Conservation (phyloP, 2,797 vertebrate species). For the Tragopan temminckii region DNA sequence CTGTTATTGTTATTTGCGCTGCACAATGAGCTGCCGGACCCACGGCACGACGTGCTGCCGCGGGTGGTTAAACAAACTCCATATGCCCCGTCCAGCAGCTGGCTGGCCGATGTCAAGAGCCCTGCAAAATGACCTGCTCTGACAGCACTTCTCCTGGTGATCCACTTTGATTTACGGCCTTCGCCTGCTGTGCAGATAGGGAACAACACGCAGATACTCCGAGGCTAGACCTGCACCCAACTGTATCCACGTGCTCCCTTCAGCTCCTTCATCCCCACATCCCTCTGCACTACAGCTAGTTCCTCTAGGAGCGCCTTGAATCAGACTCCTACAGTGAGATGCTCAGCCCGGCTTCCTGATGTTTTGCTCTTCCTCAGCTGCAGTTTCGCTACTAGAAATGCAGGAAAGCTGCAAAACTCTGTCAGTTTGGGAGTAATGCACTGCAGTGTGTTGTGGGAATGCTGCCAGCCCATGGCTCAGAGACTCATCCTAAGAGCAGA, state of each 20-base stretch:
- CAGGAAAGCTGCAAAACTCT: neutral
- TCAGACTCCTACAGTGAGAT: rapidly evolving
- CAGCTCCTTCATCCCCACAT: neutral
- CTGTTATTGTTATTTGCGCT: neutral
- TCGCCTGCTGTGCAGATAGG: neutral
- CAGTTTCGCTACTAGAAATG: neutral
- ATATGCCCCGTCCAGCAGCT: neutral
- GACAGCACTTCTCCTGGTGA: neutral
- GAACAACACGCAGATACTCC: neutral
- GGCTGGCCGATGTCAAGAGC: slow-evolving; percentile 24
- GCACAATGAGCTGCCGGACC: neutral
- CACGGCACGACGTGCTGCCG: neutral
- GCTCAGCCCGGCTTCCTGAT: neutral
- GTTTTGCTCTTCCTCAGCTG: neutral
- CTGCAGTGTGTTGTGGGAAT: neutral
- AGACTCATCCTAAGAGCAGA: neutral
- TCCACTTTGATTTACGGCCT: neutral
- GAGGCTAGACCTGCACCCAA: neutral
- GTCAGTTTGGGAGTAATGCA: neutral
- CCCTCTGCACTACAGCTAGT: neutral
- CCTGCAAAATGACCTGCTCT: neutral
- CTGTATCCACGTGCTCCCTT: neutral
- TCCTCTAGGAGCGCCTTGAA: neutral
- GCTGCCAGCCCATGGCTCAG: neutral
- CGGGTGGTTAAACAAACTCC: neutral